phyloP scores from a whole-genome alignment of 53 echinoderm and acorn worm species.

The Echinometra lucunter region DNA sequence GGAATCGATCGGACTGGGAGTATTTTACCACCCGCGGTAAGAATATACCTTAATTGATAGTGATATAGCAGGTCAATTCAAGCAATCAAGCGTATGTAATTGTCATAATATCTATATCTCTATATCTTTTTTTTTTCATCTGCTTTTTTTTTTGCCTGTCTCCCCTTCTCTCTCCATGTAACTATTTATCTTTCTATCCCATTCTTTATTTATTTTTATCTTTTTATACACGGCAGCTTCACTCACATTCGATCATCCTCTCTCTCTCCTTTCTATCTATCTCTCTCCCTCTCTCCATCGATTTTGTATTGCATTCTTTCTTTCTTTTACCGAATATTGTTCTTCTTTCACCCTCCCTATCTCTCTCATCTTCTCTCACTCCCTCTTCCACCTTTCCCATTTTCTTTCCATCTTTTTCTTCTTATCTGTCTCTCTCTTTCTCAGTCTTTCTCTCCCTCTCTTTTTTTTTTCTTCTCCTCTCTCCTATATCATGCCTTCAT shows the following conservation, averaged over 20 bases:
- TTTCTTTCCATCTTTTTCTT: no score
- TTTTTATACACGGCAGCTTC: no score
- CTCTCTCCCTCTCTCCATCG: background rate
- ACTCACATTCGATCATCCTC: background rate
- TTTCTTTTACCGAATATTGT: no score
- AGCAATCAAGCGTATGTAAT: constrained; percentile 40
- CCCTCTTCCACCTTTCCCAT: no score
- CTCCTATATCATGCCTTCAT: background rate
- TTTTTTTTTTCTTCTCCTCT: background rate
- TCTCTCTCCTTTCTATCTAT: background rate
- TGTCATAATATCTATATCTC: constrained; percentile 21
- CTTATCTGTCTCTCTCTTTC: background rate
- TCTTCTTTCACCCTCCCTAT: background rate
- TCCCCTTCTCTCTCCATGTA: background rate
- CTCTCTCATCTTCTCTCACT: background rate
- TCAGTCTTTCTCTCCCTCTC: background rate
- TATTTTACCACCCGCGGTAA: constrained; percentile 60
- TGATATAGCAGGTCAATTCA: constrained; percentile 37
- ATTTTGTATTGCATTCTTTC: background rate
- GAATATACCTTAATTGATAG: constrained; percentile 50
- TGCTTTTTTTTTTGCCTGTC: background rate
- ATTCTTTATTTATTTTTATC: no score
- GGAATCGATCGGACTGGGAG: constrained; percentile 46
- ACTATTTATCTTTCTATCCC: no score
- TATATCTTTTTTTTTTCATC: background rate